Base-by-base conservation (phyloP, 2,113 vertebrate species). In the Progne subis region DNA sequence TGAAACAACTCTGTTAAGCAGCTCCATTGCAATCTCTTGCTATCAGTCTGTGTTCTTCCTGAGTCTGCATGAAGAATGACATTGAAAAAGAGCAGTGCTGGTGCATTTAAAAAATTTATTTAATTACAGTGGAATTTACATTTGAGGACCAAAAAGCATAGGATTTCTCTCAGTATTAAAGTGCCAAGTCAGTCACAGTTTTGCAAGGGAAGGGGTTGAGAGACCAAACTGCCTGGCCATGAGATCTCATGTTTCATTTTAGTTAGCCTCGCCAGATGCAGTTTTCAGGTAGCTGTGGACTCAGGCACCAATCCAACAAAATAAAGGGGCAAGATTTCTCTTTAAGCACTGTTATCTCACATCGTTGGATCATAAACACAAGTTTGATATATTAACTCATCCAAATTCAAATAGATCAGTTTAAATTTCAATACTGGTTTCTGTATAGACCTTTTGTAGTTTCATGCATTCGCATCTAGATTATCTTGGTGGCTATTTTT, bases 1-100 rank as follows among this genome's bases (percentile, higher is more conserved):
- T 84, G 76, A 94, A 90, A 94, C 71, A 90, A 93, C 74, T 83
- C 61, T 57, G 32, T 77, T 37, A 31, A 92, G 79, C 47, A 88
- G 64, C 68, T 86, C 75, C 29, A 52, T 16, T 83, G 37, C 7
- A 5, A 82, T 74, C 82, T 81, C 70, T 64, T 89, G 31, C 63
- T 94, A 81, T 87, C 25, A 25, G 37, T 65, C 75, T 82, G 65
- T 75, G 46, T 11, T 83, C 44, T 88, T 88, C 60, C 78, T 49
- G 64, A 88, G 56, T 19, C 31, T 86, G 46, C 46, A 7, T 20
- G 43, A 90, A 86, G 28, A 90, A 75, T 39, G 28, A 76, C 41
- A 82, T 16, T 68, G 81, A 70, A 68, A 82, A 83, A 83, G 9
- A 79, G 52, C 60, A 81, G 50, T 56, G 41, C 47, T 60, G 9